Conservation (phyloP, 2,888 invertebrate genomes). For the Chaitophorus viminalis region DNA sequence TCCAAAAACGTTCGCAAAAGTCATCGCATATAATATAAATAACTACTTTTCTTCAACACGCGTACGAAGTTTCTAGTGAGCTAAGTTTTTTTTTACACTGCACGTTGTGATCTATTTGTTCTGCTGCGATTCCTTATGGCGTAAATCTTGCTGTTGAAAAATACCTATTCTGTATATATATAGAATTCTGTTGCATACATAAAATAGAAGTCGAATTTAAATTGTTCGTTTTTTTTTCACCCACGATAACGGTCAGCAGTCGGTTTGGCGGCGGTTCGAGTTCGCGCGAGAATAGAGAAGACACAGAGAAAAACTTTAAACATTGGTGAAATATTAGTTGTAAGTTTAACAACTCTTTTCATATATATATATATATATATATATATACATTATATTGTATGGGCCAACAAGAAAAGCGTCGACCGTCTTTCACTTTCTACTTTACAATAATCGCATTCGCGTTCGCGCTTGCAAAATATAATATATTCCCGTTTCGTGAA, state of each 20-base stretch:
- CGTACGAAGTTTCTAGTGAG: background rate
- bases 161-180: no score
- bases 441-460: background rate
- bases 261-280: background rate
- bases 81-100: background rate
- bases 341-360: background rate
- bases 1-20: background rate
- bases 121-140: background rate
- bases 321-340: background rate
- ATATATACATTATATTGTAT: background rate
- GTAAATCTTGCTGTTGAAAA: background rate
- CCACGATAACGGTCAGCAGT: background rate
- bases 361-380: background rate
- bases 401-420: background rate
- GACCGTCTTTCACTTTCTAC: background rate
- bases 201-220: no score
- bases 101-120: background rate
- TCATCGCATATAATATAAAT: background rate
- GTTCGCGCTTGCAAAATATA: background rate
- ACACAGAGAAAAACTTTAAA: background rate
- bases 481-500: background rate
- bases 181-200: no score
- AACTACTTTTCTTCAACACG: background rate
- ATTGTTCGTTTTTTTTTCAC: background rate
- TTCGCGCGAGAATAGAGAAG: background rate